Evolutionary conservation across 1,140 invertebrate species (phyloP).

Genomic region (Camponotus floridanus): DNA sequence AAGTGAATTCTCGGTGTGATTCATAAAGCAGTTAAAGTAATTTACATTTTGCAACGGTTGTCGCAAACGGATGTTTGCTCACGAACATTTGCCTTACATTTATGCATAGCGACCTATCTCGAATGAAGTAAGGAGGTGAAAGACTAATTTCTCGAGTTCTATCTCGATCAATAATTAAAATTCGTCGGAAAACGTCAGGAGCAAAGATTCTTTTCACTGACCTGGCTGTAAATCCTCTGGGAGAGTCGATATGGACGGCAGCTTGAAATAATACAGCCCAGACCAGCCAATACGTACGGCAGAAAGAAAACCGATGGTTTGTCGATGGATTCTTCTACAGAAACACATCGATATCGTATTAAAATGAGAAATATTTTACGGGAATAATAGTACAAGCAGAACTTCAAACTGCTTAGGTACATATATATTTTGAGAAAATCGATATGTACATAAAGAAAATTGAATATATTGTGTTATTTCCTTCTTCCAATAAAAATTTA

Average conservation of each 20-base stretch:
- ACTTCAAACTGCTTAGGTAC: background rate
- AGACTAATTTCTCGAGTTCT: slow-evolving; percentile 54
- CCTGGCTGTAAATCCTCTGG: slow-evolving; percentile 95
- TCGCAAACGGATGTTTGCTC: slow-evolving; percentile 15
- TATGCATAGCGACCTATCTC: slow-evolving; percentile 25
- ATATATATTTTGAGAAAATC: background rate
- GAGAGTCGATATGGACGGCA: slow-evolving; percentile 98
- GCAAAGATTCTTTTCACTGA: slow-evolving; percentile 77
- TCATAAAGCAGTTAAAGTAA: slow-evolving; percentile 17
- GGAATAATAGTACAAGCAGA: background rate
- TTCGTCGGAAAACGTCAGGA: slow-evolving; percentile 13
- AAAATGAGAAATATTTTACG: background rate
- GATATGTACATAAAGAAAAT: too few species aligned
- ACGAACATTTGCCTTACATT: slow-evolving; percentile 21
- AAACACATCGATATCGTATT: background rate
- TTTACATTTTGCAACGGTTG: slow-evolving; percentile 51
- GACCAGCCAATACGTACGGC: slow-evolving; percentile 99
- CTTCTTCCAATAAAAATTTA: background rate
- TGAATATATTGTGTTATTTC: background rate
- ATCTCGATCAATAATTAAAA: slow-evolving; percentile 53
- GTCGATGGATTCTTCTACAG: slow-evolving; percentile 87
- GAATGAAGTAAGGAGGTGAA: slow-evolving; percentile 20
- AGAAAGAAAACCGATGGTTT: slow-evolving; percentile 96
- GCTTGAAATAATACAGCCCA: slow-evolving; percentile 99
- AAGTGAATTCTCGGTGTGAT: background rate